Percentiles rank a stretch among this genome's conserved stretches.
These are phyloP conservation scores for Erynnis tages DNA, from an alignment of 2,888 invertebrate genomes.

Conservation along the genomic window DNA sequence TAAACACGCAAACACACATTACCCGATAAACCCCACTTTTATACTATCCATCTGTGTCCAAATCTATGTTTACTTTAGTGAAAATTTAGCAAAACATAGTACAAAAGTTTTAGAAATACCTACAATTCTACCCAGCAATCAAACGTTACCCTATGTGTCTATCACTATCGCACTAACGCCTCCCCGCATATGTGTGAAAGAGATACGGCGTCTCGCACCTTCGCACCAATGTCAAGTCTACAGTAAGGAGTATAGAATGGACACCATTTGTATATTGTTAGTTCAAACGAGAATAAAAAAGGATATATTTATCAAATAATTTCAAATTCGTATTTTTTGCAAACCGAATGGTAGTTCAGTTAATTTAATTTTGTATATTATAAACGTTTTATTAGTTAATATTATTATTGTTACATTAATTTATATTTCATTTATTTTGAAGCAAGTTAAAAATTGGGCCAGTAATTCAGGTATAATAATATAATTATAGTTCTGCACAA, in stretches of 20 bases:
- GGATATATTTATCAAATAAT: constrained; percentile 24
- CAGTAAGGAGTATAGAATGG: constrained; percentile 49
- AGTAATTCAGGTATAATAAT: constrained; percentile 22
- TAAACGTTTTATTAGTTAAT: constrained; percentile 10
- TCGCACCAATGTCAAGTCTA: constrained; percentile 62
- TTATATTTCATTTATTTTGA: constrained; percentile 16
- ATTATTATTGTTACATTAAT: not conserved
- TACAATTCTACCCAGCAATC: constrained; percentile 76
- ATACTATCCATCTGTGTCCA: constrained; percentile 70
- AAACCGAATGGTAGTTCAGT: constrained; percentile 16
- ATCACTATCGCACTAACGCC: constrained; percentile 72
- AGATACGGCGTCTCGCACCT: constrained; percentile 47
- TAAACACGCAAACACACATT: constrained; percentile 43
- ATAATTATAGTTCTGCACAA: constrained; percentile 15
- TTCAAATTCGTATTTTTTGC: constrained; percentile 24
- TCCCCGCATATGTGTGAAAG: constrained; percentile 56
- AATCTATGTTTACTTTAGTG: constrained; percentile 75
- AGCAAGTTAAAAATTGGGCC: constrained; percentile 24
- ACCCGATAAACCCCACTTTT: constrained; percentile 54
- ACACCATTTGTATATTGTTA: constrained; percentile 42
- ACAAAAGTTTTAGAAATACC: constrained; percentile 80
- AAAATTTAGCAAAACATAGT: constrained; percentile 82
- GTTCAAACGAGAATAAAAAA: constrained; percentile 23
- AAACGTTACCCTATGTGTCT: constrained; percentile 54
- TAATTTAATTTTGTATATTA: constrained; percentile 21